Percentiles rank a stretch among this genome's conserved stretches.
Evolutionary conservation across 2,888 invertebrate genomes (phyloP).

Genomic region (Tetheella fluctuosa): DNA sequence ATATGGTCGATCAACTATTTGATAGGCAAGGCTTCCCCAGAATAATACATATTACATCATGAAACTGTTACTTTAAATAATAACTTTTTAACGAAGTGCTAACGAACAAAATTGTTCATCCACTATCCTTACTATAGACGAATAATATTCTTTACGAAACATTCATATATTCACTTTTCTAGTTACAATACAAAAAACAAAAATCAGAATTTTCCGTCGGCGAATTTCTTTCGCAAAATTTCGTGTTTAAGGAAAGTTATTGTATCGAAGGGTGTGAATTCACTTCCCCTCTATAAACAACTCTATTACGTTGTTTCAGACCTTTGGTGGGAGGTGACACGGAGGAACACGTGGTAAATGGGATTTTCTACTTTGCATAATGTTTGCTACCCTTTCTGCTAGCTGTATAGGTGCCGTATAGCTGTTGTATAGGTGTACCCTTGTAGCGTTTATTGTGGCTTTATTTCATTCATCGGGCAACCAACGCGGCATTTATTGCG

Average conservation of each 20-base stretch:
- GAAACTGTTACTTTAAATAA: no score
- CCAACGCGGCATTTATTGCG: constrained; percentile 19
- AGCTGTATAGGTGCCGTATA: neutral
- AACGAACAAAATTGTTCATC: no score
- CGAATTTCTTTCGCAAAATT: constrained; percentile 23
- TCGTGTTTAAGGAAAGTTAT: constrained; percentile 43
- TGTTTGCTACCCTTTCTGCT: constrained; percentile 46
- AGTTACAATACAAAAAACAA: constrained; percentile 22
- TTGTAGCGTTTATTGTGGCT: constrained; percentile 13
- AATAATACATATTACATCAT: no score
- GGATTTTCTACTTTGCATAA: constrained; percentile 72
- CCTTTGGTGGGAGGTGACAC: constrained; percentile 46
- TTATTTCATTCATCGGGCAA: constrained; percentile 28
- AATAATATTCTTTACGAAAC: neutral
- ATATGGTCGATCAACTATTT: neutral
- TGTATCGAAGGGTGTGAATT: constrained; percentile 51
- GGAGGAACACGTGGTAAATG: constrained; percentile 57
- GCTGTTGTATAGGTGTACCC: neutral
- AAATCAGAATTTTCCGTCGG: constrained; percentile 1
- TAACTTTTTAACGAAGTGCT: no score
- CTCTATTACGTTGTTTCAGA: constrained; percentile 61
- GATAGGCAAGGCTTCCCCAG: constrained; percentile 10
- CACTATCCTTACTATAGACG: no score
- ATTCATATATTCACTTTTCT: constrained; percentile 21
- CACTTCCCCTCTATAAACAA: constrained; percentile 63